phyloP scores from a whole-genome alignment of 2,113 vertebrate genomes.

The Penelope pileata region DNA sequence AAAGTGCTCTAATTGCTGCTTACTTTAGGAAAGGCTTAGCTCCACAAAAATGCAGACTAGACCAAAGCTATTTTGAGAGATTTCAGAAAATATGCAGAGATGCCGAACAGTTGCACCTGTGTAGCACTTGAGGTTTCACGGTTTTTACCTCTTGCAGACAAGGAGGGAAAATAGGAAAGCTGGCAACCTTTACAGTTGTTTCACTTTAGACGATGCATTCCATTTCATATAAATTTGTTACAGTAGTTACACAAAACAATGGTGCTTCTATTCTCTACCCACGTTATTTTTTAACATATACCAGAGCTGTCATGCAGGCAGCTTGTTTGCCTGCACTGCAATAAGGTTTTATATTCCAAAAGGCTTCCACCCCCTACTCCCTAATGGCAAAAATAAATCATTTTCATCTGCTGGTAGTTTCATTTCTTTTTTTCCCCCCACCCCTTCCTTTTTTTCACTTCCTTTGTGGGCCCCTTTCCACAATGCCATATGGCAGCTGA shows the following conservation, averaged over 20 bases:
- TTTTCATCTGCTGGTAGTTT: constrained; percentile 85
- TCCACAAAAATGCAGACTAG: constrained; percentile 9
- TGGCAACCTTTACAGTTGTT: constrained; percentile 16
- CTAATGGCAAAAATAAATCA: constrained; percentile 85
- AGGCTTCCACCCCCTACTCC: constrained; percentile 27
- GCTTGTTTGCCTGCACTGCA: constrained; percentile 59
- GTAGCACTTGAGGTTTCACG: not conserved
- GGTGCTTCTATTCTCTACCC: constrained; percentile 73
- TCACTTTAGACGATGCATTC: constrained; percentile 59
- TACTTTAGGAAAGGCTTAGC: constrained; percentile 33
- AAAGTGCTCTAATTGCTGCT: constrained; percentile 36
- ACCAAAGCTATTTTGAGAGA: constrained; percentile 43
- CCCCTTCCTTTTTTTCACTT: not conserved
- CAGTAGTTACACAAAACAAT: constrained; percentile 78
- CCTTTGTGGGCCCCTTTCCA: constrained; percentile 77
- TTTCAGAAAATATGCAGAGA: constrained; percentile 11
- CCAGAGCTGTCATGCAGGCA: constrained; percentile 72
- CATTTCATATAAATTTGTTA: constrained; percentile 69
- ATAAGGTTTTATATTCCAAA: constrained; percentile 77
- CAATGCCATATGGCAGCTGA: constrained; percentile 96
- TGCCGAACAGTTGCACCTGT: not conserved
- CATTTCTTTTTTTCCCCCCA: constrained; percentile 44
- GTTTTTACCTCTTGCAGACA: constrained; percentile 1
- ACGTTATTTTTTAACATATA: constrained; percentile 66
- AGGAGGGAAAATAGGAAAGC: not conserved